phyloP scores from a whole-genome alignment of 2,888 invertebrate genomes.

The Beris morrisii region DNA sequence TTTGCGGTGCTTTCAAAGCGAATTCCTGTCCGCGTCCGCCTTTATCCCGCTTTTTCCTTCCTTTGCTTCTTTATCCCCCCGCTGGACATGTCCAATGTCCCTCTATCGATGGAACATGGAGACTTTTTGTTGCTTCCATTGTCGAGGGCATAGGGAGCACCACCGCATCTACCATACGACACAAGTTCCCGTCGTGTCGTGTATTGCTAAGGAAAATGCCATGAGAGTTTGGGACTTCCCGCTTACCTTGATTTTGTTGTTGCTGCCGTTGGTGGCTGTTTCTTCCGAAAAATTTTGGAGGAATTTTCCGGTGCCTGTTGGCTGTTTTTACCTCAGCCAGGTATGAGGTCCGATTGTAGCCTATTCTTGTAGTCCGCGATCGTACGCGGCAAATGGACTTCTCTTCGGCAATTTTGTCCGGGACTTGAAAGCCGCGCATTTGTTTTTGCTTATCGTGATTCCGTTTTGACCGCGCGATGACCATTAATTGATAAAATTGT shows the following conservation, averaged over 20 bases:
- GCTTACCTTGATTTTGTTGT: background rate
- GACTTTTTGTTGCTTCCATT: constrained; percentile 3
- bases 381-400: background rate
- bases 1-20: constrained; percentile 27
- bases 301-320: constrained; percentile 29
- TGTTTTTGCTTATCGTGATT: constrained; percentile 7
- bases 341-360: constrained; percentile 4
- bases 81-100: background rate
- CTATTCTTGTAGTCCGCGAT: background rate
- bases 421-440: constrained; percentile 12
- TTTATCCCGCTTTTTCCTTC: constrained; percentile 12
- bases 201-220: background rate
- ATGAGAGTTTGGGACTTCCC: background rate
- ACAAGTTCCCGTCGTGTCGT: too few relatives aligned
- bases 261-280: background rate
- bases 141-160: background rate
- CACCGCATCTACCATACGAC: too few relatives aligned
- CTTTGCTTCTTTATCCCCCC: background rate
- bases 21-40: constrained; percentile 26
- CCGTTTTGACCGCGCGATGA: constrained; percentile 11
- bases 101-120: background rate
- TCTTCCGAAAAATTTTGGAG: constrained; percentile 19
- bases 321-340: constrained; percentile 10
- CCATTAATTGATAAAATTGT: constrained; percentile 24
- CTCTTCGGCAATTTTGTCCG: background rate